Percentiles rank a stretch among this genome's conserved stretches.
phyloP scores from a whole-genome alignment of 2,113 vertebrate genomes.

The Grantiella picta region DNA sequence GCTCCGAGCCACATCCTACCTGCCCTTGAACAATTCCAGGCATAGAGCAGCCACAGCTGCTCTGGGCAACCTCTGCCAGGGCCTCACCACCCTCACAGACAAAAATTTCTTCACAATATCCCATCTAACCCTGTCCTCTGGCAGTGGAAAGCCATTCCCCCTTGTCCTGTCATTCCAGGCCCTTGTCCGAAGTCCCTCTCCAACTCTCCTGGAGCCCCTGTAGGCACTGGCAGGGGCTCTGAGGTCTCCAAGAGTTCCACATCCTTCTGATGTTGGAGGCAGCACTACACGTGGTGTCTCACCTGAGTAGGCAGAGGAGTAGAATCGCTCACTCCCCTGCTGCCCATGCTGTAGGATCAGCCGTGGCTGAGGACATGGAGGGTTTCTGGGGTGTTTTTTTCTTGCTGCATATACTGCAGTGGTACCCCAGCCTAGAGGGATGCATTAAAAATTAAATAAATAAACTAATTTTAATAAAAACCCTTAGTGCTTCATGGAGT shows the following conservation, averaged over 20 bases:
- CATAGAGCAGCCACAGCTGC: background rate
- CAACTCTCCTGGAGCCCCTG: background rate
- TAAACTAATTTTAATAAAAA: background rate
- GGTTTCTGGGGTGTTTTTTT: background rate
- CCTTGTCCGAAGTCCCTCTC: background rate
- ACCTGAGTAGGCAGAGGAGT: background rate
- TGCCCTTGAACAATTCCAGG: background rate
- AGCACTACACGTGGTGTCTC: background rate
- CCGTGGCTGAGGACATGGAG: background rate
- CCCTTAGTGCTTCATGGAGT: background rate
- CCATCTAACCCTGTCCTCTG: background rate
- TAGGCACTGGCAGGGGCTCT: background rate
- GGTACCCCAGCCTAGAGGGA: background rate
- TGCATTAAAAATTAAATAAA: background rate
- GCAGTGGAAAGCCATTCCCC: background rate
- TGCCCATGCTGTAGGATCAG: background rate
- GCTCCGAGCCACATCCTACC: accelerated
- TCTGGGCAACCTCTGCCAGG: background rate
- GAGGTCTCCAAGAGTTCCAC: background rate
- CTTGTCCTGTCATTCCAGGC: background rate
- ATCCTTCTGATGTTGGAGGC: background rate
- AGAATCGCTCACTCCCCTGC: background rate
- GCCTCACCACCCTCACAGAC: background rate
- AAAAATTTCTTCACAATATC: background rate
- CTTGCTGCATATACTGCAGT: background rate